Conservation (phyloP, 2,888 invertebrate species). For the Pecten maximus region DNA sequence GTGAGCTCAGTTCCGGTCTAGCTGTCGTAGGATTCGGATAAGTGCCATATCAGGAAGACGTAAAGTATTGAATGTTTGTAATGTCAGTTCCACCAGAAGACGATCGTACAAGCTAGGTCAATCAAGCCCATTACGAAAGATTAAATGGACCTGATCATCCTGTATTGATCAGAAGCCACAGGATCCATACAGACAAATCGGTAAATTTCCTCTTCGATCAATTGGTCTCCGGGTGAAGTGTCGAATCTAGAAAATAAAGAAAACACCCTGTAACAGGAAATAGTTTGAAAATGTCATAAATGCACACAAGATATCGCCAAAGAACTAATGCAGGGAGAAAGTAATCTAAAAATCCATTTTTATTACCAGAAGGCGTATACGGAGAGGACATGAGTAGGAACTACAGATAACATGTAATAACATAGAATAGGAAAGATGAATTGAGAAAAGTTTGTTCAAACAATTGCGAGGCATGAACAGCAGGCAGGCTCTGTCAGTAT, state of each 20-base stretch:
- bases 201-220: background rate
- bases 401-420: background rate
- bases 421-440: background rate
- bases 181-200: conserved; percentile 26
- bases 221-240: background rate
- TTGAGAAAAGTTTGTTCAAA: background rate
- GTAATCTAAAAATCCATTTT: conserved; percentile 31
- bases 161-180: background rate
- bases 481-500: background rate
- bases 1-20: conserved; percentile 16
- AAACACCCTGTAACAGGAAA: conserved; percentile 17
- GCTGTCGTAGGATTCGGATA: conserved; percentile 16
- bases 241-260: conserved; percentile 22
- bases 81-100: background rate
- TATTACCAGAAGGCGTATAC: background rate
- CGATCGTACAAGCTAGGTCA: background rate
- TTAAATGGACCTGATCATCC: background rate
- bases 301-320: conserved; percentile 6
- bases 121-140: conserved; percentile 9
- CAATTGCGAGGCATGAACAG: background rate
- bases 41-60: conserved; percentile 11
- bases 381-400: background rate
- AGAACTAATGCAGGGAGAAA: background rate
- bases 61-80: background rate
- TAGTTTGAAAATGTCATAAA: conserved; percentile 29